Conservation (phyloP, 2,113 vertebrate genomes). For the Burhinus bistriatus region DNA sequence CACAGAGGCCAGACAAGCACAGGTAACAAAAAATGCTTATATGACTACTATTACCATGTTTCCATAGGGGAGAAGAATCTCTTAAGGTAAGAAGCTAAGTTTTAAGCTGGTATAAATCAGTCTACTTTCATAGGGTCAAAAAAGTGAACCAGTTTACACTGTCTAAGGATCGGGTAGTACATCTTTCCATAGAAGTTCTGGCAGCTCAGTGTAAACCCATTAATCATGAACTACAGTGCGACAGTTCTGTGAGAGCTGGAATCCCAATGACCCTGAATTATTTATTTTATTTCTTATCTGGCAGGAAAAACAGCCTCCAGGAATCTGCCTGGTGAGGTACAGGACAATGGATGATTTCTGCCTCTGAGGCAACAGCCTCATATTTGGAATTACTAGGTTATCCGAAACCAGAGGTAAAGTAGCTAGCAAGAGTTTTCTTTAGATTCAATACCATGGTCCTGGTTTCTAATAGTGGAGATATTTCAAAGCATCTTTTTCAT, state of each 20-base stretch:
- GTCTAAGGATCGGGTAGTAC: neutral
- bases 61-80: neutral
- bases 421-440: neutral
- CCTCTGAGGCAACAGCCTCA: neutral
- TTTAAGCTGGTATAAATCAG: neutral
- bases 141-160: neutral
- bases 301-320: constrained; percentile 3
- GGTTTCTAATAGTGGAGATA: neutral
- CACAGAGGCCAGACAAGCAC: neutral
- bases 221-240: neutral
- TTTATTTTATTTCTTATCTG: constrained; percentile 51
- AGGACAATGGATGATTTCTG: constrained; percentile 15
- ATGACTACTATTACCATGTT: neutral
- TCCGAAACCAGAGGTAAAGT: neutral
- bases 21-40: neutral
- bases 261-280: neutral
- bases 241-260: neutral
- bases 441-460: neutral
- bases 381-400: neutral
- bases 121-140: neutral
- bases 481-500: neutral
- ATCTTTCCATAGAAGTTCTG: neutral
- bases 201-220: constrained; percentile 3
- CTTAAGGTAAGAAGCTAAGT: neutral
- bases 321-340: constrained; percentile 1